Evolutionary conservation across 2,797 vertebrate species (phyloP).

Genomic region (Schizothorax lantsangensis): DNA sequence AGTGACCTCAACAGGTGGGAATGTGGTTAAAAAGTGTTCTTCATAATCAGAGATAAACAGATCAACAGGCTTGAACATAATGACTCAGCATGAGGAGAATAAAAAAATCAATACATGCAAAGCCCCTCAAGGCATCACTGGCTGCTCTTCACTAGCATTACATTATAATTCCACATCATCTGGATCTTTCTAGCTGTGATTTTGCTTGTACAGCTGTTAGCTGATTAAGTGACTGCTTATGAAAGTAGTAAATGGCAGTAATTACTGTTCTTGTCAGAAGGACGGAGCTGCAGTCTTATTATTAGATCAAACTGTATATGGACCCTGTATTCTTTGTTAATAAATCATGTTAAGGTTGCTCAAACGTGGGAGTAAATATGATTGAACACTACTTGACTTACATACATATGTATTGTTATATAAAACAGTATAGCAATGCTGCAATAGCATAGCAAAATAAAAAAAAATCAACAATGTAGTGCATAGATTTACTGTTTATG

Average conservation of each 20-base stretch:
- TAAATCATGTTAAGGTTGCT: conserved; percentile 13
- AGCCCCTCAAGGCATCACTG: neutral
- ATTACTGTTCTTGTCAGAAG: conserved; percentile 48
- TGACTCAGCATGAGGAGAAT: conserved; percentile 13
- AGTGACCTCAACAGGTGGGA: neutral
- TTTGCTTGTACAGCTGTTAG: conserved; percentile 19
- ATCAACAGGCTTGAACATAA: conserved; percentile 8
- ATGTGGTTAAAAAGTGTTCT: neutral
- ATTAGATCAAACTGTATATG: conserved; percentile 24
- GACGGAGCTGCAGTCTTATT: conserved; percentile 34
- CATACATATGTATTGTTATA: neutral
- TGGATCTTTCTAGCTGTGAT: neutral
- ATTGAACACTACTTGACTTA: neutral
- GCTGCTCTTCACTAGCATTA: conserved; percentile 5
- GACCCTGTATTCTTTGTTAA: conserved; percentile 10
- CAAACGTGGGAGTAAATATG: neutral
- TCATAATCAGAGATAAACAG: conserved; percentile 19
- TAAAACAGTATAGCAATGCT: neutral
- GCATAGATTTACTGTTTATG: neutral
- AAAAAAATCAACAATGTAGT: neutral
- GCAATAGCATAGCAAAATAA: neutral
- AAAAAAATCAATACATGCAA: conserved; percentile 31
- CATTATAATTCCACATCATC: conserved; percentile 17
- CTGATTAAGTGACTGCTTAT: conserved; percentile 9
- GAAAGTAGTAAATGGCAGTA: conserved; percentile 54